Evolutionary conservation across 2,113 vertebrate genomes (phyloP).

Genomic region (Romanogobio albipinnatus): DNA sequence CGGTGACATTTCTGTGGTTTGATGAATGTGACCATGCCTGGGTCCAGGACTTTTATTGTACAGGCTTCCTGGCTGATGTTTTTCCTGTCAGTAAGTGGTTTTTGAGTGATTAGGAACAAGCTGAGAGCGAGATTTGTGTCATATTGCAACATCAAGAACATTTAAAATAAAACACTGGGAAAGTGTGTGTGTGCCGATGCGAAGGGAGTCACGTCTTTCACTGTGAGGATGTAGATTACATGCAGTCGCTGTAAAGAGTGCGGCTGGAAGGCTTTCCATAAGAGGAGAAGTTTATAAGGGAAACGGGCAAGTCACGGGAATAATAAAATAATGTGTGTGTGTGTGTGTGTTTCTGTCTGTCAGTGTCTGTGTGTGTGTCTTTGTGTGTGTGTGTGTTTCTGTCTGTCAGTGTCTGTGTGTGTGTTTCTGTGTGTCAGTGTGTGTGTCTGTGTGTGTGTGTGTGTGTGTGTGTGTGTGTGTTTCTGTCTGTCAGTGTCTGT

Average conservation of each 20-base stretch:
- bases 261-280: background rate
- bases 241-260: background rate
- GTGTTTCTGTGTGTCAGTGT: no score
- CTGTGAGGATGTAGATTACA: background rate
- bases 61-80: background rate
- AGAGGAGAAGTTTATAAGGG: background rate
- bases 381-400: no score
- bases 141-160: background rate
- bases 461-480: background rate
- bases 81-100: constrained; percentile 28
- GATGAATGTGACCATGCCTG: background rate
- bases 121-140: constrained; percentile 12
- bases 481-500: no score
- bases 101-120: constrained; percentile 26
- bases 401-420: no score
- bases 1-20: constrained; percentile 8
- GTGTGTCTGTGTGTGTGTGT: background rate
- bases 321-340: constrained; percentile 9
- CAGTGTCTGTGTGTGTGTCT: no score
- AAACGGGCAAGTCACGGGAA: constrained; percentile 9
- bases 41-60: constrained; percentile 8
- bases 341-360: background rate
- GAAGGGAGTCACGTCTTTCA: background rate
- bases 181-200: background rate
- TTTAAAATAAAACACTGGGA: background rate